Conservation (phyloP, 2,797 vertebrate genomes). For the Chloroceryle inda region DNA sequence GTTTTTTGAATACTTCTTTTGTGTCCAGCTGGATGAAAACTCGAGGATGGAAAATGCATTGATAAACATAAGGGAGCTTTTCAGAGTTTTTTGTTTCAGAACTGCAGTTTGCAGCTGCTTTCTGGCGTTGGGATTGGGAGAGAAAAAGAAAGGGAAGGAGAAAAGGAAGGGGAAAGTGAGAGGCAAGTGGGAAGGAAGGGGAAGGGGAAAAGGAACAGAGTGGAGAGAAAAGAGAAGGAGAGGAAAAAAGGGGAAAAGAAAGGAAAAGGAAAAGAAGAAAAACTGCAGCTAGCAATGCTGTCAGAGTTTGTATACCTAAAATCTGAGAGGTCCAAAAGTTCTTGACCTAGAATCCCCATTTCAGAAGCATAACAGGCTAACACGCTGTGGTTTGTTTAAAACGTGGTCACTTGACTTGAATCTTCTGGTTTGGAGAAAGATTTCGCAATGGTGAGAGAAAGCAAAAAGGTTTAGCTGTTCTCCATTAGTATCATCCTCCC, state of each 20-base stretch:
- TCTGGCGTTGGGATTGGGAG: background rate
- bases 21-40: background rate
- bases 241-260: background rate
- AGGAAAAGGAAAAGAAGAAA: background rate
- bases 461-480: conserved; percentile 28
- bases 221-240: background rate
- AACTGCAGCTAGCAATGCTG: background rate
- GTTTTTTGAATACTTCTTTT: background rate
- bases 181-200: background rate
- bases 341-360: conserved; percentile 30
- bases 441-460: conserved; percentile 60
- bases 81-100: background rate
- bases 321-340: conserved; percentile 37
- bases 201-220: background rate
- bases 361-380: conserved; percentile 33
- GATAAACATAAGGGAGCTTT: background rate
- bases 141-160: background rate
- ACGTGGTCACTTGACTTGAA: conserved; percentile 49
- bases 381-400: conserved; percentile 50
- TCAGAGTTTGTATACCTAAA: conserved; percentile 42
- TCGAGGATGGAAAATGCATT: background rate
- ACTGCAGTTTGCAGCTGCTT: background rate
- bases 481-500: background rate
- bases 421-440: conserved; percentile 48
- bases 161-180: background rate